phyloP scores from a whole-genome alignment of 2,888 invertebrate genomes.

The Epistrophe grossulariae region DNA sequence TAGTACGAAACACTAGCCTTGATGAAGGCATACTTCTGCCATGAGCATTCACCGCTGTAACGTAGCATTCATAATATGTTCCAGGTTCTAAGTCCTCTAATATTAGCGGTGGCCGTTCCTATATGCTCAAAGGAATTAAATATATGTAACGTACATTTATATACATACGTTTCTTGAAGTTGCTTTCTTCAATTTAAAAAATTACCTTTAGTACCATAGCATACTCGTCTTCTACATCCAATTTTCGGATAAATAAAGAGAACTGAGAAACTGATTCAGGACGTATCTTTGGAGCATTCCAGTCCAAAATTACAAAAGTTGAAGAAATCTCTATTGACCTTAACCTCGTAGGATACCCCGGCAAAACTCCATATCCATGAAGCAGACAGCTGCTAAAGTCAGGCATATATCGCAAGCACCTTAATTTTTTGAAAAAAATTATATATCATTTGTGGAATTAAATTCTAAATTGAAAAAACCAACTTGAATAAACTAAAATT shows the following conservation, averaged over 20 bases:
- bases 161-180: background rate
- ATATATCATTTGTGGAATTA: background rate
- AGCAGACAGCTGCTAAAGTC: conserved; percentile 92
- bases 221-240: conserved; percentile 86
- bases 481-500: conserved; percentile 94
- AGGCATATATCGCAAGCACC: conserved; percentile 92
- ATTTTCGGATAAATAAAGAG: conserved; percentile 86
- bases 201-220: conserved; percentile 84
- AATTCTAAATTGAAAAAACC: conserved; percentile 79
- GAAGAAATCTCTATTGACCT: conserved; percentile 90
- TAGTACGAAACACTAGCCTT: conserved; percentile 90
- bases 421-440: conserved; percentile 77
- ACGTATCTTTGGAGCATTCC: conserved; percentile 89
- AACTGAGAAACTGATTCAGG: conserved; percentile 89
- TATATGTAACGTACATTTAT: no score
- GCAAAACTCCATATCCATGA: conserved; percentile 93
- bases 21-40: conserved; percentile 91
- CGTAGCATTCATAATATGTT: conserved; percentile 91
- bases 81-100: conserved; percentile 90
- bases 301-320: conserved; percentile 91
- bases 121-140: background rate
- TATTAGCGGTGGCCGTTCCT: conserved; percentile 88
- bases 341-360: conserved; percentile 89
- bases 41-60: conserved; percentile 91
- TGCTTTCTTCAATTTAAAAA: background rate